Percentiles rank a stretch among this genome's conserved stretches.
Evolutionary conservation across 2,113 vertebrate species (phyloP).

Genomic region (Pteropus alecto): DNA sequence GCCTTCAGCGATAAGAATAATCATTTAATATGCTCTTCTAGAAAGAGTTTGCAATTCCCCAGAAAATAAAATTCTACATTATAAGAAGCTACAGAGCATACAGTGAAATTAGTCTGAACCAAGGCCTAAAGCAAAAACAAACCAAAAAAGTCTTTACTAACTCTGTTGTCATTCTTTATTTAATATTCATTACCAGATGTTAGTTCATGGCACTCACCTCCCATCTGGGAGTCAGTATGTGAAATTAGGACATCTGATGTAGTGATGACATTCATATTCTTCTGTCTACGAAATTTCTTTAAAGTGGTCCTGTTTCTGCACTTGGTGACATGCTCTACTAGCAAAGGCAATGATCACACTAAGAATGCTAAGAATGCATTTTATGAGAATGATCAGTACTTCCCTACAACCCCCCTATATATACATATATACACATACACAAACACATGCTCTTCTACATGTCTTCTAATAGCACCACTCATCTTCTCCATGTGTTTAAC

Average conservation of each 20-base stretch:
- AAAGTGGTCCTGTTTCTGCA: not conserved
- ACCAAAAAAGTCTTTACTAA: slow-evolving; percentile 57
- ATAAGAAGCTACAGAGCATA: slow-evolving; percentile 66
- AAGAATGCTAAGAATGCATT: not conserved
- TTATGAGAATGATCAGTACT: not conserved
- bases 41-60: slow-evolving; percentile 45
- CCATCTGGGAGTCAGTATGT: slow-evolving; percentile 55
- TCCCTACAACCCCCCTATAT: not conserved
- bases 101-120: slow-evolving; percentile 58
- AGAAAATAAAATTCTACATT: slow-evolving; percentile 67
- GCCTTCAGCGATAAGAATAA: slow-evolving; percentile 67
- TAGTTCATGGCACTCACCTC: slow-evolving; percentile 59
- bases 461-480: not conserved
- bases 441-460: not conserved
- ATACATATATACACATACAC: not conserved
- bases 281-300: not conserved
- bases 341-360: not conserved
- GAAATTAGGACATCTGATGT: slow-evolving; percentile 9
- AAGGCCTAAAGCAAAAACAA: slow-evolving; percentile 61
- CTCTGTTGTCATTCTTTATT: slow-evolving; percentile 66
- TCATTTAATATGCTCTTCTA: slow-evolving; percentile 72
- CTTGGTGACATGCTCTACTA: not conserved
- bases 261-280: not conserved
- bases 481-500: not conserved
- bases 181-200: slow-evolving; percentile 67